phyloP scores from a whole-genome alignment of 2,888 invertebrate genomes.

The Pollenia angustigena region DNA sequence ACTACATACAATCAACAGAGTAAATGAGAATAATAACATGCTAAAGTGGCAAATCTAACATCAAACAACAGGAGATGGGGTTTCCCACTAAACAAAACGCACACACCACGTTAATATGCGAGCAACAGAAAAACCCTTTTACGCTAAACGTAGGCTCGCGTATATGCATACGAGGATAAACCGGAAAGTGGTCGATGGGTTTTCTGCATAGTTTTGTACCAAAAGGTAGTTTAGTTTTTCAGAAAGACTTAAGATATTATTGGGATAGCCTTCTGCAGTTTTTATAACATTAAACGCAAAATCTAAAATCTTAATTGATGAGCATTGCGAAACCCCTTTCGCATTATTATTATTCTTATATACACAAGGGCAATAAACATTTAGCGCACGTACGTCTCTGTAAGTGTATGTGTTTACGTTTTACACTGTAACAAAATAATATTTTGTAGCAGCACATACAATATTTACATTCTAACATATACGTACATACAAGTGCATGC shows the following conservation, averaged over 20 bases:
- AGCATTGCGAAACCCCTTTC: not conserved
- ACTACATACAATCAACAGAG: constrained; percentile 29
- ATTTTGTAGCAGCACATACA: constrained; percentile 1
- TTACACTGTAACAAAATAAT: constrained; percentile 31
- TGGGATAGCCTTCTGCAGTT: too few species aligned
- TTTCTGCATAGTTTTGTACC: too few species aligned
- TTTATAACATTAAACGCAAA: too few species aligned
- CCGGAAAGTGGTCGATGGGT: not conserved
- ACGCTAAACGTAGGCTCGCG: constrained; percentile 6
- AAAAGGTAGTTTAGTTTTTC: too few species aligned
- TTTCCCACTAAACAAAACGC: constrained; percentile 21
- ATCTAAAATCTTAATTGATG: too few species aligned
- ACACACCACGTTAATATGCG: not conserved
- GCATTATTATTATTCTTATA: not conserved
- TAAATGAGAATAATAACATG: constrained; percentile 62
- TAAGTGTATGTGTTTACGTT: not conserved
- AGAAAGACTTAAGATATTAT: too few species aligned
- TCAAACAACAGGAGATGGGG: constrained; percentile 59
- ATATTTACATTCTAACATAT: not conserved
- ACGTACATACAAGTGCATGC: not conserved
- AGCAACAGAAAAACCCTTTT: constrained; percentile 65
- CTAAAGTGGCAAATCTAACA: constrained; percentile 53
- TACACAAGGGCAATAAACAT: not conserved
- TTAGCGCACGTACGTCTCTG: not conserved
- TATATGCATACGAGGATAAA: not conserved